These are phyloP conservation scores for Scomber colias DNA, from an alignment of 2,113 vertebrate genomes.

Conservation along the genomic window DNA sequence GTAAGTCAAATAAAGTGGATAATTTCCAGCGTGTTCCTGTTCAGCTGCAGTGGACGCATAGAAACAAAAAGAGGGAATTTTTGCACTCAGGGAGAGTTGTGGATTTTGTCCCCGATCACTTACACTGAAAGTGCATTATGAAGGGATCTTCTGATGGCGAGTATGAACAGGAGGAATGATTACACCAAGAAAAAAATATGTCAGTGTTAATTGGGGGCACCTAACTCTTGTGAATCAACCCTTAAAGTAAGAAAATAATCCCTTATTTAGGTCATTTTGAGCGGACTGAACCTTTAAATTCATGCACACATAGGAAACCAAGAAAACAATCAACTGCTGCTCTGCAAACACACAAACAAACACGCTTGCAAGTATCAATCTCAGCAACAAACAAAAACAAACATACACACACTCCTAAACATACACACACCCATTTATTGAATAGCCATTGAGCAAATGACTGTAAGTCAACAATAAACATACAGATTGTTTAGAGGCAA, in stretches of 20 bases:
- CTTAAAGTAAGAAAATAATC: not conserved
- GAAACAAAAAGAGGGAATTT: no score
- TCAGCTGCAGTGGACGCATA: no score
- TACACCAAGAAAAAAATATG: no score
- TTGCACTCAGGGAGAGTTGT: no score
- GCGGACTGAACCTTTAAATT: conserved; percentile 33
- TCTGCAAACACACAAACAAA: conserved; percentile 57
- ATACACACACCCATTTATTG: conserved; percentile 67
- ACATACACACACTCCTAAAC: conserved; percentile 66
- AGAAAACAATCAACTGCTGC: conserved; percentile 43
- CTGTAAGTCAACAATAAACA: conserved; percentile 81
- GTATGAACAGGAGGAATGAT: no score
- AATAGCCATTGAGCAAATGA: conserved; percentile 71
- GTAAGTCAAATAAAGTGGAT: no score
- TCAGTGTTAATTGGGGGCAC: no score
- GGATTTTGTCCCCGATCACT: no score
- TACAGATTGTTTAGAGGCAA: conserved; percentile 79
- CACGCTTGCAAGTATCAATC: conserved; percentile 59
- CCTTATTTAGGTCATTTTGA: not conserved
- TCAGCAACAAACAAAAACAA: conserved; percentile 66
- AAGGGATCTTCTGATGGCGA: no score
- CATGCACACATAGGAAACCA: conserved; percentile 30
- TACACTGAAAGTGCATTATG: no score
- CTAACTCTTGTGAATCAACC: no score
- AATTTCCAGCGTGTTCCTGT: no score